Evolutionary conservation across 2,888 invertebrate genomes (phyloP).

Genomic region (Protophormia terraenovae): DNA sequence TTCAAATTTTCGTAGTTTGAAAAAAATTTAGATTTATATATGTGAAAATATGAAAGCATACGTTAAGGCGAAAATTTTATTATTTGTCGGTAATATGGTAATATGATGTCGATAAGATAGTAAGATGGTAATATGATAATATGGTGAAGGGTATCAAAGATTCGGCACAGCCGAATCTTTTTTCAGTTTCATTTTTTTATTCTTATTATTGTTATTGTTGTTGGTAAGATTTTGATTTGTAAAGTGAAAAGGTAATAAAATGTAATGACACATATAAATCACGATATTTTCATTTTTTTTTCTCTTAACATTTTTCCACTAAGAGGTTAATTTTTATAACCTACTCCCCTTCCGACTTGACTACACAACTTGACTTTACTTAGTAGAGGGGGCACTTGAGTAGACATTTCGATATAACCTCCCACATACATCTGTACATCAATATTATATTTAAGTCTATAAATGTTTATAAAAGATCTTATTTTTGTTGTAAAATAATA

Average conservation of each 20-base stretch:
- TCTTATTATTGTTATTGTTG: too few species aligned
- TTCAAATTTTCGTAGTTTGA: too few species aligned
- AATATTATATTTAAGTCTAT: not conserved
- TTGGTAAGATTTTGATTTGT: constrained; percentile 62
- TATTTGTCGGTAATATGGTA: too few species aligned
- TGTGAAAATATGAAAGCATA: too few species aligned
- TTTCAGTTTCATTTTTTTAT: too few species aligned
- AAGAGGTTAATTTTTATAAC: constrained; percentile 67
- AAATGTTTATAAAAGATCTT: constrained; percentile 46
- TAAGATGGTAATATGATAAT: too few species aligned
- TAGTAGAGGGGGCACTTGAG: not conserved
- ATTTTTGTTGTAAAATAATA: not conserved
- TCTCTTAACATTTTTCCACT: not conserved
- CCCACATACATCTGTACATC: not conserved
- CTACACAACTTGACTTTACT: not conserved
- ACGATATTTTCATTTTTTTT: constrained; percentile 44
- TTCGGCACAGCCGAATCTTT: too few species aligned
- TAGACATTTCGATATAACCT: not conserved
- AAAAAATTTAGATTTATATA: too few species aligned
- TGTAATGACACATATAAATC: constrained; percentile 67
- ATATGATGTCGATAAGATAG: too few species aligned
- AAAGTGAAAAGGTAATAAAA: constrained; percentile 66
- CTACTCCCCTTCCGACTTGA: not conserved
- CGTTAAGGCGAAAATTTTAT: too few species aligned
- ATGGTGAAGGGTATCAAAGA: too few species aligned